A percentile compares a stretch with the other conserved stretches of the same genome.
Evolutionary conservation across 1,140 invertebrate species (phyloP).

Genomic region (Bombus cullumanus): DNA sequence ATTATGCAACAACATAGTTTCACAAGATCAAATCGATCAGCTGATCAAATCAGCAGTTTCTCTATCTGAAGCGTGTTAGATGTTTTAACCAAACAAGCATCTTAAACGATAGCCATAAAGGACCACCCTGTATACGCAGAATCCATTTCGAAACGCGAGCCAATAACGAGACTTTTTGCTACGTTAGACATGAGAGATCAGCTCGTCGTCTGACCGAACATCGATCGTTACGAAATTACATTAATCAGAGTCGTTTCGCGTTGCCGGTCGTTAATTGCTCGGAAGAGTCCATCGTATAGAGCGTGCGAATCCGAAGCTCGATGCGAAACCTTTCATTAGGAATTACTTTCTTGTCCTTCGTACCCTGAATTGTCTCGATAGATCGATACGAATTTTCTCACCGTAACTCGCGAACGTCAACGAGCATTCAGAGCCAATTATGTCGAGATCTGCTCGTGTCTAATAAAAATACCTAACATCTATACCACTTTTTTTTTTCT

Average conservation of each 20-base stretch:
- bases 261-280: conserved; percentile 44
- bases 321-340: conserved; percentile 39
- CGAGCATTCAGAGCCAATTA: neutral
- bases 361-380: neutral
- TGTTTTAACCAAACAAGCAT: neutral
- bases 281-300: conserved; percentile 10
- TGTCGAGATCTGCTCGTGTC: neutral
- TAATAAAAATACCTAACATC: too few relatives aligned
- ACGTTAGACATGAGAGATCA: conserved; percentile 13
- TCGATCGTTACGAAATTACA: conserved; percentile 49
- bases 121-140: conserved; percentile 1
- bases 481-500: too few relatives aligned
- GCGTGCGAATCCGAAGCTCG: conserved; percentile 28
- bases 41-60: neutral
- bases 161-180: conserved; percentile 39
- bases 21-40: neutral
- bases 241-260: conserved; percentile 40
- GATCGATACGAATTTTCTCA: neutral
- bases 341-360: conserved; percentile 10
- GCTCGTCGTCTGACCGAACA: conserved; percentile 9
- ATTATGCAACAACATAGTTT: neutral
- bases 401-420: neutral
- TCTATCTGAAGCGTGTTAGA: neutral
- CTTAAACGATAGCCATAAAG: neutral
- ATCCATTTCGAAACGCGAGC: conserved; percentile 32